Evolutionary conservation across 1,140 invertebrate genomes (phyloP).

Genomic region (Ectropis grisescens): DNA sequence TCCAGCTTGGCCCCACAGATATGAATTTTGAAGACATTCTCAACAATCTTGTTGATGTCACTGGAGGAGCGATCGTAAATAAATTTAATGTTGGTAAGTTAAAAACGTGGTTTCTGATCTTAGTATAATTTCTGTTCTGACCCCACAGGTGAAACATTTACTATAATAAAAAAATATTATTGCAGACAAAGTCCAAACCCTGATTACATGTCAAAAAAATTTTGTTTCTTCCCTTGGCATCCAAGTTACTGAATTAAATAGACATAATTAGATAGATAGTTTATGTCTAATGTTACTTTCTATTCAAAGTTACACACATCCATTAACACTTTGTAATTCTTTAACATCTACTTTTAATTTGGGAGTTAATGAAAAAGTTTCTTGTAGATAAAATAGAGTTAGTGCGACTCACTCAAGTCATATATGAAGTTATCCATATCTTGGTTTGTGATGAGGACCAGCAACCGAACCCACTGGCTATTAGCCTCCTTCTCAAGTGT

Average conservation of each 20-base stretch:
- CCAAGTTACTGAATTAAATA: too few species aligned
- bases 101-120: too few species aligned
- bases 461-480: slow-evolving; percentile 24
- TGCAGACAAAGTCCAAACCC: too few species aligned
- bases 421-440: slow-evolving; percentile 48
- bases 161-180: too few species aligned
- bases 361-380: slow-evolving; percentile 3
- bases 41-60: slow-evolving; percentile 43
- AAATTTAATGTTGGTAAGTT: slow-evolving; percentile 44
- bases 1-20: slow-evolving; percentile 37
- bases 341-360: background rate
- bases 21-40: slow-evolving; percentile 63
- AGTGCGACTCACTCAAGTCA: slow-evolving; percentile 24
- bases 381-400: slow-evolving; percentile 45
- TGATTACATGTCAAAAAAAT: too few species aligned
- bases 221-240: too few species aligned
- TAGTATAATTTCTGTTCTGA: too few species aligned
- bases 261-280: too few species aligned
- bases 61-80: slow-evolving; percentile 38
- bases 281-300: too few species aligned
- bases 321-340: too few species aligned
- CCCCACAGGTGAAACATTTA: too few species aligned
- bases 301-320: too few species aligned
- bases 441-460: slow-evolving; percentile 29
- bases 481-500: slow-evolving; percentile 44